Base-by-base conservation (phyloP, 1,140 invertebrate genomes). In the Conopomorpha cramerella region DNA sequence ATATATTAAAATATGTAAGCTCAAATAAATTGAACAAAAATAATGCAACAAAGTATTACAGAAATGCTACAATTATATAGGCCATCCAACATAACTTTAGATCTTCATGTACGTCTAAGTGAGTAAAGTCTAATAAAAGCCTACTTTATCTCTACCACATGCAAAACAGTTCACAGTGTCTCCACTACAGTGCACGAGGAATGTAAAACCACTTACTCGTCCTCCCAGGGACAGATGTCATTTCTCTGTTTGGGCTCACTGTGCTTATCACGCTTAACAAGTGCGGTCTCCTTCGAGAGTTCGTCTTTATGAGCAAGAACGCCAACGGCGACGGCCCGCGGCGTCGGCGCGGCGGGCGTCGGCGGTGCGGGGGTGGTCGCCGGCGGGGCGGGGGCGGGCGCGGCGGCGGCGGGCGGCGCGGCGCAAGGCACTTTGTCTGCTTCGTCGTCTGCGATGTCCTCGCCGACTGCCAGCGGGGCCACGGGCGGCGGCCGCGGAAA, bases 161-260 rank as follows among this genome's bases (percentile, higher is more conserved):
- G n/a, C n/a, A n/a, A n/a, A n/a, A n/a, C n/a, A n/a, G n/a, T n/a
- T n/a, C n/a, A n/a, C n/a, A n/a, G n/a, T n/a, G n/a, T n/a, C n/a
- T n/a, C n/a, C n/a, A n/a, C n/a, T n/a, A n/a, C n/a, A n/a, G n/a
- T n/a, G n/a, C n/a, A n/a, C n/a, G n/a, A n/a, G n/a, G n/a, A n/a
- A n/a, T n/a, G n/a, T n/a, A n/a, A n/a, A n/a, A n/a, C n/a, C n/a
- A 90, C 89, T 89, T 79, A 92, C 90, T 91, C 89, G 68, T 92
- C 89, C 82, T 92, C 90, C 90, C 90, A 92, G 33, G 90, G 90
- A 80, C 90, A 92, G 58, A 91, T 85, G 68, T 91, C 86, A 67
- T 85, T 88, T 70, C 80, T 81, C 78, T 87, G 88, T 39, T 77
- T 70, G 28, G 50, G 66, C 34, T 79, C 79, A 40, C 57, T 46